Evolutionary conservation across 2,113 vertebrate genomes (phyloP).

Genomic region (Coryphaenoides rupestris): DNA sequence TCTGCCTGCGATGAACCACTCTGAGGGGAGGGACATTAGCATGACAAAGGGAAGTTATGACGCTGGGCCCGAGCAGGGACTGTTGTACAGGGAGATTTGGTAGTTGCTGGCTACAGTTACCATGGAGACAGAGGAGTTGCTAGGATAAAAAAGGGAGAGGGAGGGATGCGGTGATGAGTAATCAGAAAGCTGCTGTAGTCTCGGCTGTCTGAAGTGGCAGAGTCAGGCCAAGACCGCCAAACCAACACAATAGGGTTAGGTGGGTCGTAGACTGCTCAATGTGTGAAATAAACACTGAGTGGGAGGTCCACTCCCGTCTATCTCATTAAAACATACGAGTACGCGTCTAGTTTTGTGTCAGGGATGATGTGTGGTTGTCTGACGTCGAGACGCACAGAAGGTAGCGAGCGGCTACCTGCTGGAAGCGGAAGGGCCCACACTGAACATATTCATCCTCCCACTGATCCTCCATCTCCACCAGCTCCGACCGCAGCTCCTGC

Average conservation of each 20-base stretch:
- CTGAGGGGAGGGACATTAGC: slow-evolving; percentile 31
- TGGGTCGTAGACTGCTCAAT: background rate
- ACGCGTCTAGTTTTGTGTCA: background rate
- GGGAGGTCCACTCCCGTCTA: background rate
- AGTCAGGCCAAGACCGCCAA: too few relatives aligned
- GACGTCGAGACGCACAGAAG: background rate
- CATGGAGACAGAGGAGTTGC: slow-evolving; percentile 42
- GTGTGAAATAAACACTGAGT: too few relatives aligned
- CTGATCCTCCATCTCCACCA: slow-evolving; percentile 82
- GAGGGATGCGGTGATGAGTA: slow-evolving; percentile 5
- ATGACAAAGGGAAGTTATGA: slow-evolving; percentile 40
- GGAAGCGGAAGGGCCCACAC: slow-evolving; percentile 78
- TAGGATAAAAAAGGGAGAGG: slow-evolving; percentile 32
- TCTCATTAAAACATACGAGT: background rate
- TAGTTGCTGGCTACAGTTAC: slow-evolving; percentile 49
- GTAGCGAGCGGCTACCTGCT: slow-evolving; percentile 68
- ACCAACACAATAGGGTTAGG: slow-evolving; percentile 9
- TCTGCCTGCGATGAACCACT: background rate
- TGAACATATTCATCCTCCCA: slow-evolving; percentile 85
- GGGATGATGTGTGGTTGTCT: background rate
- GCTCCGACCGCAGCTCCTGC: slow-evolving; percentile 71
- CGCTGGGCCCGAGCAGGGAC: slow-evolving; percentile 8
- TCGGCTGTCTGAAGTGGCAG: too few relatives aligned
- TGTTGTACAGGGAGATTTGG: slow-evolving; percentile 16
- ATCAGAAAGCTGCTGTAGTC: slow-evolving; percentile 25